These are phyloP conservation scores for Condylura cristata DNA, from an alignment of 2,113 vertebrate species.

Conservation along the genomic window DNA sequence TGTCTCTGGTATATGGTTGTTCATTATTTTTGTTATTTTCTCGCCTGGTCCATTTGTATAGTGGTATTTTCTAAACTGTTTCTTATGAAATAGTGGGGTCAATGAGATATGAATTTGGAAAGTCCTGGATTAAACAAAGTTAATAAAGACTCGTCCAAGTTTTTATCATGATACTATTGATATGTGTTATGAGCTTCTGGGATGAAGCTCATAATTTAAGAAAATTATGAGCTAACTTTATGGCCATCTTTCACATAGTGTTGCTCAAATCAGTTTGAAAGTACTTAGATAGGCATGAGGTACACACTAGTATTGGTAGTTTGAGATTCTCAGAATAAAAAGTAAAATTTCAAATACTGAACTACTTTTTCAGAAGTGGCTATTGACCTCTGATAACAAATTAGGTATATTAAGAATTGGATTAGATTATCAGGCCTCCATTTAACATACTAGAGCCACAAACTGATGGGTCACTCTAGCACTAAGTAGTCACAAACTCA, in stretches of 20 bases:
- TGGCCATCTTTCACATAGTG: background rate
- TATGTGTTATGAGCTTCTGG: background rate
- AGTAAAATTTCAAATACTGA: constrained; percentile 34
- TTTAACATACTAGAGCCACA: background rate
- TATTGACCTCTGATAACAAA: background rate
- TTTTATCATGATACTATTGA: background rate
- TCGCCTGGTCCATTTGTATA: too few relatives aligned
- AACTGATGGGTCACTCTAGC: background rate
- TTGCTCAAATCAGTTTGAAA: background rate
- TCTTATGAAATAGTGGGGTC: background rate
- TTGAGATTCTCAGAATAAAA: background rate
- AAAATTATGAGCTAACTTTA: too few relatives aligned
- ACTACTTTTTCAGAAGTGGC: background rate
- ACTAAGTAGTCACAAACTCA: background rate
- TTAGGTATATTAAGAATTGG: background rate
- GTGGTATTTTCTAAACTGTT: background rate
- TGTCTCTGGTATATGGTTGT: too few relatives aligned
- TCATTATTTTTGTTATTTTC: too few relatives aligned
- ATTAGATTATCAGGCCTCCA: background rate
- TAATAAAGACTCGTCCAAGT: background rate
- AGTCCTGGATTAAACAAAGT: background rate
- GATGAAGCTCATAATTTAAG: too few relatives aligned
- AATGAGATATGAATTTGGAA: background rate
- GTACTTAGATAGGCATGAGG: background rate
- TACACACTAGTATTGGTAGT: background rate